Conservation (phyloP, 2,797 vertebrate species). For the Acanthurus tractus region DNA sequence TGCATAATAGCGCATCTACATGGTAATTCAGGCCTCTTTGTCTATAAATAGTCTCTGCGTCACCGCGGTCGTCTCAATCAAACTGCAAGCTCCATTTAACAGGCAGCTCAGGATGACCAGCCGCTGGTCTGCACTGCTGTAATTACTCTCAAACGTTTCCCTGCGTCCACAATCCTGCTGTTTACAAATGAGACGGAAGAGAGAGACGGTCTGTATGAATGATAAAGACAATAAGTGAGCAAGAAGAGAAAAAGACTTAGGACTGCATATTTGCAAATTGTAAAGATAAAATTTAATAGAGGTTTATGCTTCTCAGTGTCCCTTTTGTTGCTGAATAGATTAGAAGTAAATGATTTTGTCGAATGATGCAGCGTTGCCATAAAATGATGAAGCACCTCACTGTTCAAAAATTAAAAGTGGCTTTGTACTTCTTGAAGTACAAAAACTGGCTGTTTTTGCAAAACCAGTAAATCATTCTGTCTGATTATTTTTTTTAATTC, state of each 20-base stretch:
- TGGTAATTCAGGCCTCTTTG: neutral
- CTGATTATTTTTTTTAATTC: too few relatives aligned
- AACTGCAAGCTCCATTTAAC: slow-evolving; percentile 34
- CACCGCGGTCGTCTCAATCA: slow-evolving; percentile 35
- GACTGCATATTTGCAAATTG: neutral
- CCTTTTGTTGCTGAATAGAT: too few relatives aligned
- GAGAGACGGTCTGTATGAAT: neutral
- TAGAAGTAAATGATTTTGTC: neutral
- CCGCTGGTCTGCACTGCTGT: slow-evolving; percentile 8
- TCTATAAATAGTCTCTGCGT: slow-evolving; percentile 48
- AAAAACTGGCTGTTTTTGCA: neutral
- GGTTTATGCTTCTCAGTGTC: too few relatives aligned
- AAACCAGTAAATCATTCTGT: too few relatives aligned
- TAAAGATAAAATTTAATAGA: too few relatives aligned
- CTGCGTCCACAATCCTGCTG: neutral
- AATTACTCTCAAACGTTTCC: slow-evolving; percentile 17
- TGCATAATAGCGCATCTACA: slow-evolving; percentile 10
- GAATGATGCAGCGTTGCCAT: neutral
- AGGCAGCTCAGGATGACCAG: slow-evolving; percentile 36
- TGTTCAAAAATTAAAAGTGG: neutral
- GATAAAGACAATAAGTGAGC: neutral
- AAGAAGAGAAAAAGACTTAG: neutral
- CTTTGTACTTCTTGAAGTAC: too few relatives aligned
- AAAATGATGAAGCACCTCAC: neutral
- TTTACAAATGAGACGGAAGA: slow-evolving; percentile 3